Percentiles rank a stretch among this genome's conserved stretches.
These are phyloP conservation scores for Panagrolaimus sp. DNA, from an alignment of 1,140 invertebrate species.

Conservation along the genomic window DNA sequence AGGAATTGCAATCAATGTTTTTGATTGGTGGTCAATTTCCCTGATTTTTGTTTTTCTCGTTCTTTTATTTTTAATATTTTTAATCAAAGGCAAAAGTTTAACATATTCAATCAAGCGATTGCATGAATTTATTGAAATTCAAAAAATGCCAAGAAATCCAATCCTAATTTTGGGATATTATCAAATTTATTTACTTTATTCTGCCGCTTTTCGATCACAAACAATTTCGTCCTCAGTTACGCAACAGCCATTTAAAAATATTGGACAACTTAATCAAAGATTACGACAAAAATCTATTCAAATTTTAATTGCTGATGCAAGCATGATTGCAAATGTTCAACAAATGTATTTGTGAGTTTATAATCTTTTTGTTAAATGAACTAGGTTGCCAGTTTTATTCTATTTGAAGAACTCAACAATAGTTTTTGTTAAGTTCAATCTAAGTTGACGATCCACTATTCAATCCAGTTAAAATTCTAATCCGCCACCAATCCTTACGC, in stretches of 20 bases:
- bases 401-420: too few species aligned
- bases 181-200: conserved; percentile 7
- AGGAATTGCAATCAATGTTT: background rate
- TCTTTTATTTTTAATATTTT: background rate
- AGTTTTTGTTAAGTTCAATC: too few species aligned
- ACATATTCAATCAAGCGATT: too few species aligned
- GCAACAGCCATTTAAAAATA: background rate
- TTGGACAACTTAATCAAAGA: background rate
- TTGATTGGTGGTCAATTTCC: conserved; percentile 9
- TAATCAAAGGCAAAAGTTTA: background rate
- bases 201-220: conserved; percentile 1
- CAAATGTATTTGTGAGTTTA: too few species aligned
- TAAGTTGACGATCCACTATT: too few species aligned
- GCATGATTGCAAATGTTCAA: background rate
- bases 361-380: too few species aligned
- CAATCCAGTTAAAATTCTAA: too few species aligned
- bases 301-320: background rate
- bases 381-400: too few species aligned
- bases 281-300: background rate
- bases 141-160: background rate
- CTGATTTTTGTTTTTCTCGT: background rate
- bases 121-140: background rate
- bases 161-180: conserved; percentile 13
- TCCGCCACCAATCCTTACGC: too few species aligned
- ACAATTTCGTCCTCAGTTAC: background rate